Evolutionary conservation across 2,888 invertebrate species (phyloP).

Genomic region (Orthosia cruda): DNA sequence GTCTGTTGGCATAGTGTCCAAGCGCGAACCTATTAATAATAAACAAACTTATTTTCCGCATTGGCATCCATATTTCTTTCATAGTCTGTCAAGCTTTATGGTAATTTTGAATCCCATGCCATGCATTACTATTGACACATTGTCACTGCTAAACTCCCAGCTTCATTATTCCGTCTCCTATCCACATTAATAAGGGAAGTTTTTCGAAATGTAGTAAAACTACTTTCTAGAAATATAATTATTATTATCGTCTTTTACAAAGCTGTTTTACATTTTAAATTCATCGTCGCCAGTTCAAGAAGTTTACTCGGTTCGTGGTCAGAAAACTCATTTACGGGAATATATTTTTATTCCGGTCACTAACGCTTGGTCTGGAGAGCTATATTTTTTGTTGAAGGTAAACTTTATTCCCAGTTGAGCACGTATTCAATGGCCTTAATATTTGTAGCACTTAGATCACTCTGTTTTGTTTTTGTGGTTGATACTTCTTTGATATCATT

Average conservation of each 20-base stretch:
- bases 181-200: background rate
- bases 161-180: background rate
- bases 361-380: background rate
- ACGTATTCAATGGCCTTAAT: slow-evolving; percentile 12
- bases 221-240: slow-evolving; percentile 7
- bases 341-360: slow-evolving; percentile 40
- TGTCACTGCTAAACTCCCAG: background rate
- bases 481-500: background rate
- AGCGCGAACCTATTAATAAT: too few species aligned
- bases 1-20: too few species aligned
- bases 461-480: background rate
- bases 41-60: background rate
- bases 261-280: slow-evolving; percentile 48
- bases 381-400: slow-evolving; percentile 15
- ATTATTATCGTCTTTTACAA: slow-evolving; percentile 13
- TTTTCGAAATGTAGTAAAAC: slow-evolving; percentile 17
- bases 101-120: background rate
- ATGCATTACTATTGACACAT: background rate
- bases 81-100: background rate
- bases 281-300: slow-evolving; percentile 10
- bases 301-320: slow-evolving; percentile 4
- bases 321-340: slow-evolving; percentile 31
- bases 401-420: background rate
- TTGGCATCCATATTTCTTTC: background rate
- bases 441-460: background rate